Percentiles rank a stretch among this genome's conserved stretches.
Conservation (phyloP, 2,797 vertebrate genomes). For the Rostrhamus sociabilis region DNA sequence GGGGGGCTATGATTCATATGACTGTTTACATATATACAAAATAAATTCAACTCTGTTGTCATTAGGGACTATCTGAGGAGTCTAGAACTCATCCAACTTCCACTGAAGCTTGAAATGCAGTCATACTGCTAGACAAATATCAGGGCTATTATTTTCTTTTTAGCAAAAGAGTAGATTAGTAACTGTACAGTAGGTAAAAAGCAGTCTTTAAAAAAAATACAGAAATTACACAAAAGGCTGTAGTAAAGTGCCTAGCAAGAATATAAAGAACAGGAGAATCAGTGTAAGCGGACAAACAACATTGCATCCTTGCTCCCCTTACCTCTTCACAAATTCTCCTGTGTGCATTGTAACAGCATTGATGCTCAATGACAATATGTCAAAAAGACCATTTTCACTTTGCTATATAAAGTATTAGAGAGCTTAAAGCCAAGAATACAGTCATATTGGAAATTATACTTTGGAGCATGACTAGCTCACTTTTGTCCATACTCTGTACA, state of each 20-base stretch:
- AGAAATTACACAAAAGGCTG: conserved; percentile 23
- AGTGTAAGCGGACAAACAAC: not conserved
- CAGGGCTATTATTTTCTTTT: not conserved
- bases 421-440: conserved; percentile 6
- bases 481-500: not conserved
- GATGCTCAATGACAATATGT: not conserved
- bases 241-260: conserved; percentile 58
- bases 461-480: not conserved
- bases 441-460: not conserved
- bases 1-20: not conserved
- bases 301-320: not conserved
- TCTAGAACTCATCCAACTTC: not conserved
- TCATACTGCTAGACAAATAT: not conserved
- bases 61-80: not conserved
- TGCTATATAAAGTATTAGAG: not conserved
- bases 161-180: conserved; percentile 46
- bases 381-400: not conserved
- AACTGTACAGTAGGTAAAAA: conserved; percentile 62
- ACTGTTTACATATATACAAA: conserved; percentile 6
- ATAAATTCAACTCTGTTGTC: not conserved
- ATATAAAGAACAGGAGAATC: conserved; percentile 31
- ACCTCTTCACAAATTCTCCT: not conserved
- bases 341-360: not conserved
- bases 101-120: not conserved
- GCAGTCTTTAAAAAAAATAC: conserved; percentile 43